A percentile compares a stretch with the other conserved stretches of the same genome.
Conservation (phyloP, 2,797 vertebrate species). For the Paedocypris micromegethes region DNA sequence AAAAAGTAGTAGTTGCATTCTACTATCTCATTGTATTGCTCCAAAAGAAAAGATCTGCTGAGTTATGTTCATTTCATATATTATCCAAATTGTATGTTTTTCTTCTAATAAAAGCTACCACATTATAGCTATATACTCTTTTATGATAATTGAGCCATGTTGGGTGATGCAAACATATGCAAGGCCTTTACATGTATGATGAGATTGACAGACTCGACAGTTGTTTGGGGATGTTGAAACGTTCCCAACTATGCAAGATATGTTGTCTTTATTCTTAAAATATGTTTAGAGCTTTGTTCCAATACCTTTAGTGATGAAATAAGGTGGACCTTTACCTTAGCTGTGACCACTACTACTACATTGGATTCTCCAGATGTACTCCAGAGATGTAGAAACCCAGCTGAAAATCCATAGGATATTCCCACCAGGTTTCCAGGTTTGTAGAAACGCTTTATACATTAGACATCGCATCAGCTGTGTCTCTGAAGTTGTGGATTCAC, state of each 20-base stretch:
- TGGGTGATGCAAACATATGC: slow-evolving; percentile 38
- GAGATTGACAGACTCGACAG: neutral
- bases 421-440: slow-evolving; percentile 59
- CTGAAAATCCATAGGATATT: slow-evolving; percentile 60
- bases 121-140: slow-evolving; percentile 49
- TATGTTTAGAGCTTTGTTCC: slow-evolving; percentile 70
- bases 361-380: slow-evolving; percentile 62
- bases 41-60: slow-evolving; percentile 51
- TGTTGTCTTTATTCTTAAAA: slow-evolving; percentile 65
- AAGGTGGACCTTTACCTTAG: slow-evolving; percentile 63
- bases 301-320: slow-evolving; percentile 62
- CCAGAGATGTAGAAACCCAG: slow-evolving; percentile 62
- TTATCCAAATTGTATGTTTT: slow-evolving; percentile 58
- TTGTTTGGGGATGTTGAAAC: slow-evolving; percentile 37
- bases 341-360: slow-evolving; percentile 60
- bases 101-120: slow-evolving; percentile 57
- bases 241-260: slow-evolving; percentile 52
- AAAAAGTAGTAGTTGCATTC: slow-evolving; percentile 40
- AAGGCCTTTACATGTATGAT: slow-evolving; percentile 5
- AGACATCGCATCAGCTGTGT: slow-evolving; percentile 52
- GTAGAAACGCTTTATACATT: slow-evolving; percentile 59
- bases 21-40: slow-evolving; percentile 55
- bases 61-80: slow-evolving; percentile 55
- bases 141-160: slow-evolving; percentile 49
- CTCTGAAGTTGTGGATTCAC: slow-evolving; percentile 48